These are phyloP conservation scores for Colletes gigas DNA, from an alignment of 1,140 invertebrate species.

Conservation along the genomic window DNA sequence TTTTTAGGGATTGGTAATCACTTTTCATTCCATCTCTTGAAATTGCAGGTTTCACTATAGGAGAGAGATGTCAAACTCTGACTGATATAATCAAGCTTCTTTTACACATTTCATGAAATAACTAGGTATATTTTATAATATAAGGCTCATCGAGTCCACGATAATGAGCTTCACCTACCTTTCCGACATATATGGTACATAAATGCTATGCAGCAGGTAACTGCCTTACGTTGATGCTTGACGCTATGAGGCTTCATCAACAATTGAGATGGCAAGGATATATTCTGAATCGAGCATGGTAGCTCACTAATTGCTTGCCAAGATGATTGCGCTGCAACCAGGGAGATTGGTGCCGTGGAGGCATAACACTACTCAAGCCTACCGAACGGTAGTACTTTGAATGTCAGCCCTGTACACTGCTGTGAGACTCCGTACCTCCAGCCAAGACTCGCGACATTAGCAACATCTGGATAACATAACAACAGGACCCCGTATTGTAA, in stretches of 20 bases:
- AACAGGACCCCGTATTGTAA: slow-evolving; percentile 72
- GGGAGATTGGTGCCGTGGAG: slow-evolving; percentile 72
- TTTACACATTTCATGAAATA: slow-evolving; percentile 39
- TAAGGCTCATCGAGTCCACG: slow-evolving; percentile 59
- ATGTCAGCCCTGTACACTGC: slow-evolving; percentile 77
- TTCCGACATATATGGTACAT: slow-evolving; percentile 80
- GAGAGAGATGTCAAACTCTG: slow-evolving; percentile 22
- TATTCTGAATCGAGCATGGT: slow-evolving; percentile 76
- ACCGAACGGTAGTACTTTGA: slow-evolving; percentile 78
- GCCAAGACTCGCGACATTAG: slow-evolving; percentile 74
- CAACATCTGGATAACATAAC: slow-evolving; percentile 78
- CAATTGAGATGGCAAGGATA: slow-evolving; percentile 75
- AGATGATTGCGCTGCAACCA: slow-evolving; percentile 75
- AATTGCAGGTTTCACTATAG: slow-evolving; percentile 25
- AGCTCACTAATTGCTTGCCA: slow-evolving; percentile 76
- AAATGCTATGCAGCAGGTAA: slow-evolving; percentile 80
- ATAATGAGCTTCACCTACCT: slow-evolving; percentile 74
- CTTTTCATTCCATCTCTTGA: slow-evolving; percentile 26
- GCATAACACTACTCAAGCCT: slow-evolving; percentile 79
- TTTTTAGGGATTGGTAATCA: slow-evolving; percentile 27
- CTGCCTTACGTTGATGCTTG: slow-evolving; percentile 76
- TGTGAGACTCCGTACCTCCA: slow-evolving; percentile 73
- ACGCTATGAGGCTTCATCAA: slow-evolving; percentile 79
- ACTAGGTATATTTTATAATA: slow-evolving; percentile 54
- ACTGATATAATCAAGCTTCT: slow-evolving; percentile 36